Base-by-base conservation (phyloP, 1,140 invertebrate genomes). In the Vanessa atalanta region DNA sequence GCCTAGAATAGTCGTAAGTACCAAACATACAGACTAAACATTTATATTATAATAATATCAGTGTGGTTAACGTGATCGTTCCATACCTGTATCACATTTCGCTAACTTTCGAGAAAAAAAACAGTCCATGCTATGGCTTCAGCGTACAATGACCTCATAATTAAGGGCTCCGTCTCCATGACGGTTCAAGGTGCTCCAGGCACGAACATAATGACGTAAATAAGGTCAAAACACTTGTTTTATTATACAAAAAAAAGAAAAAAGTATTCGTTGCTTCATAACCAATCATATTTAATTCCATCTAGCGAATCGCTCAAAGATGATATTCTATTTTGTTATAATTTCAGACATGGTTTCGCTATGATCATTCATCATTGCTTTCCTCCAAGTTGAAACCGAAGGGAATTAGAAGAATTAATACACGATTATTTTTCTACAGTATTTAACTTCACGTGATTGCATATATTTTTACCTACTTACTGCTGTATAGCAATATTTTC, bases 111-210 rank as follows among this genome's bases (percentile, higher is more conserved):
- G 23, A 63, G 20, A 70, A 70, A 31, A n/a, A 60, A 60, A 65
- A 47, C 23, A n/a, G 55, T 70, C 23, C 68, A 31, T 57, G 68
- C 68, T 60, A 70, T 43, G 68, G 68, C 66, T 70, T 70, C 68
- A 48, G 43, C 68, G 68, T 70, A 16, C 68, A 63, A 26, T 57
- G 57, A 70, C 68, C 68, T 23, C 68, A 23, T 37, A 70, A 70
- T 70, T 70, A 63, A 70, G 68, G 68, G 57, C 68, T 37, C 47
- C 57, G 68, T 47, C 68, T 37, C 68, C 57, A 13, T 31, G 43
- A n/a, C 31, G 47, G 47, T 70, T 70, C 68, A 70, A 70, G 57
- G 68, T 63, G 11, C 57, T 61, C 31, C n/a, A 61, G 26, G 57
- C 57, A 61, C 57, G 57, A 61, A 61, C 14, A 9, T 37, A 61